phyloP scores from a whole-genome alignment of 2,888 invertebrate genomes.

The Idaea straminata region DNA sequence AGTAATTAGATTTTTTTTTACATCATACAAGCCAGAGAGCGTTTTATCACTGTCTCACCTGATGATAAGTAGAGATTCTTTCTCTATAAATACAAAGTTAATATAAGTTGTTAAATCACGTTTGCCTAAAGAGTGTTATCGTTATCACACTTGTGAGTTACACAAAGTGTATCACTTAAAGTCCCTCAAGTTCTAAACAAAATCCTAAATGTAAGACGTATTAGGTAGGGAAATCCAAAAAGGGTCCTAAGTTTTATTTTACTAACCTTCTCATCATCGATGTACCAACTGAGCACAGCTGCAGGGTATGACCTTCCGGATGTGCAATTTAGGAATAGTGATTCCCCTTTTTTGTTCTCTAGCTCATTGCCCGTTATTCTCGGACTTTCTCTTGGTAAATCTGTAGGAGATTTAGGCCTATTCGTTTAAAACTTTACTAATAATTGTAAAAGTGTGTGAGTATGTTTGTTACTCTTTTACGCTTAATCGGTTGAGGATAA shows the following conservation, averaged over 20 bases:
- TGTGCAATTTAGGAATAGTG: constrained; percentile 87
- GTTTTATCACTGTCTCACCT: too few species aligned
- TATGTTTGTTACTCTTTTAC: too few species aligned
- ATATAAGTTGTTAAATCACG: too few species aligned
- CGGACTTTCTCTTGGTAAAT: constrained; percentile 87
- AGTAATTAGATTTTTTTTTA: too few species aligned
- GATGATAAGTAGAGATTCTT: too few species aligned
- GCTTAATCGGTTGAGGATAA: too few species aligned
- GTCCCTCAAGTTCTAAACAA: not conserved
- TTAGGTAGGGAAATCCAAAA: not conserved
- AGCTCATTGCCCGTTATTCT: constrained; percentile 86
- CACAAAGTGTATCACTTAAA: not conserved
- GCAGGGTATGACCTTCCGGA: constrained; percentile 88
- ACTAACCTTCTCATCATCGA: constrained; percentile 87
- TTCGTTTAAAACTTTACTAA: not conserved
- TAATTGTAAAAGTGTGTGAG: not conserved
- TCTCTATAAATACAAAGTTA: too few species aligned
- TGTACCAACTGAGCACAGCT: constrained; percentile 87
- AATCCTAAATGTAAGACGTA: not conserved
- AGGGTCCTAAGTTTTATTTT: not conserved
- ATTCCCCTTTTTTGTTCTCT: constrained; percentile 87
- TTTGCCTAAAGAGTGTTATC: not conserved
- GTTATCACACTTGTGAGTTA: not conserved
- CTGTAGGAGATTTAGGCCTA: constrained; percentile 43
- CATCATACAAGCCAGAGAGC: too few species aligned